Conservation (phyloP, 2,113 vertebrate genomes). For the Shinisaurus crocodilurus region DNA sequence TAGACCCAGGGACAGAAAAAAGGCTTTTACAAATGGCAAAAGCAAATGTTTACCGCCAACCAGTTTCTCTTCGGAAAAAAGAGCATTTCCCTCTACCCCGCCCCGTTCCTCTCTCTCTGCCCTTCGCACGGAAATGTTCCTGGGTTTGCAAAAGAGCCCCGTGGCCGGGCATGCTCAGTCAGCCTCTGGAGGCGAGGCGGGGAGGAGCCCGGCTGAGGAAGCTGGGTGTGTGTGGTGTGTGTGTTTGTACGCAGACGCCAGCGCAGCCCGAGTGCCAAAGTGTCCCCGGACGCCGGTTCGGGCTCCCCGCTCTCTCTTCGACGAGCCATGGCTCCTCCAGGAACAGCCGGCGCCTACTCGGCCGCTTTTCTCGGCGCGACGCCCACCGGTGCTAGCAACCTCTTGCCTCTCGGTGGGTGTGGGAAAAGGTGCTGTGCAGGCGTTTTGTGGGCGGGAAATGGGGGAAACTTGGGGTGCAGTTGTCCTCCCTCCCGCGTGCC, state of each 20-base stretch:
- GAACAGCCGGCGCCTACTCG: background rate
- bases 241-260: background rate
- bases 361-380: background rate
- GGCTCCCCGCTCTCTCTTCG: background rate
- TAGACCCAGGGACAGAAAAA: background rate
- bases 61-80: background rate
- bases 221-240: too few species aligned
- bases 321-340: background rate
- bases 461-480: background rate
- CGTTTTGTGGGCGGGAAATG: background rate
- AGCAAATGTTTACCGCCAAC: background rate
- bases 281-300: background rate
- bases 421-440: constrained; percentile 17
- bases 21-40: background rate
- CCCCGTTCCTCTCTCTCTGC: background rate
- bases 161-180: background rate
- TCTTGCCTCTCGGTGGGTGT: constrained; percentile 47
- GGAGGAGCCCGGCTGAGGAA: background rate
- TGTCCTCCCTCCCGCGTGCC: background rate
- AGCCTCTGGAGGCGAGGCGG: background rate
- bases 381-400: constrained; percentile 49
- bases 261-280: background rate
- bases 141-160: background rate
- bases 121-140: background rate
- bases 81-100: background rate